Conservation (phyloP, 2,797 vertebrate genomes). For the Phalloptychus januarius region DNA sequence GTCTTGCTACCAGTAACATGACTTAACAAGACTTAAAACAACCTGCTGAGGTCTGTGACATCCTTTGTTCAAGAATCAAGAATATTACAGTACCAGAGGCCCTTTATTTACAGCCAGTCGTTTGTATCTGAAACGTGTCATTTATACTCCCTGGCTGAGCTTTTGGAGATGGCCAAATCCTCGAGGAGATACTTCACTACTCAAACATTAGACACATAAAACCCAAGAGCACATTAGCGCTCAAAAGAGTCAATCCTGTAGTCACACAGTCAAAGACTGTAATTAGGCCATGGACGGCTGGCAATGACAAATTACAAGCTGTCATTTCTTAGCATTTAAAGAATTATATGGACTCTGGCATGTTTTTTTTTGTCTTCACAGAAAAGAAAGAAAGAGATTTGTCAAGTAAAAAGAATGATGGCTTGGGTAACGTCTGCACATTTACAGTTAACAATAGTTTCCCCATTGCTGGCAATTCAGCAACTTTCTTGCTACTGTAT, state of each 20-base stretch:
- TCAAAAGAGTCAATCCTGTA: neutral
- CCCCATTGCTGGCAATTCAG: no score
- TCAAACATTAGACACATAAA: neutral
- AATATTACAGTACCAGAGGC: neutral
- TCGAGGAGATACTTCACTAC: neutral
- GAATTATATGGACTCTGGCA: neutral
- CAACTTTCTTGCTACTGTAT: no score
- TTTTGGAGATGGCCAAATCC: neutral
- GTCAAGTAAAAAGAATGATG: no score
- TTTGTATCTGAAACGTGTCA: neutral
- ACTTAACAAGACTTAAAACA: neutral
- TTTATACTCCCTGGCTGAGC: neutral
- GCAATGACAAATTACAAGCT: neutral
- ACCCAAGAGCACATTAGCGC: neutral
- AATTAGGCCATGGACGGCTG: neutral
- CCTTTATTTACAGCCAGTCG: neutral
- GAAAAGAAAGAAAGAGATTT: neutral
- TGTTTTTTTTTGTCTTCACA: neutral
- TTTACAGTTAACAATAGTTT: no score
- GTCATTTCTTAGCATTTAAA: neutral
- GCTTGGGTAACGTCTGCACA: no score
- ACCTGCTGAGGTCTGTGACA: neutral
- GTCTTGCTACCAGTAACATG: neutral
- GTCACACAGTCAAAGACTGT: neutral
- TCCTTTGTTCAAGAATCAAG: neutral